Evolutionary conservation across 2,797 vertebrate genomes (phyloP).

Genomic region (Salarias fasciatus): DNA sequence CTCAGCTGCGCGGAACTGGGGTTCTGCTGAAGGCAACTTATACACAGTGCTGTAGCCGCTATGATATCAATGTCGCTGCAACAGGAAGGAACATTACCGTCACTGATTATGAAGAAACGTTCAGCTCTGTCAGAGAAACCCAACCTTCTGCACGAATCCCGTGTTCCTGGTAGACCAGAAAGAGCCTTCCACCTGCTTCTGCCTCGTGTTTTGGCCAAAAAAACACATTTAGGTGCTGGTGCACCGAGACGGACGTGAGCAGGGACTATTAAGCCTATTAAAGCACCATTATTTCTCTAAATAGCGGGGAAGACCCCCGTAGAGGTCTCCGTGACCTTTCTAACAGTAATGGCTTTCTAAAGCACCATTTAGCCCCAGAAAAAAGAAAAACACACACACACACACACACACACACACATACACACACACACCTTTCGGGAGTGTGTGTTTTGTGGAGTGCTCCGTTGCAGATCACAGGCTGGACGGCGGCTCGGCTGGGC

Average conservation of each 20-base stretch:
- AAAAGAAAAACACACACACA: background rate
- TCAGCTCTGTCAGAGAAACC: background rate
- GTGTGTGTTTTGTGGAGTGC: slow-evolving; percentile 19
- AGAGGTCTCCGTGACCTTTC: slow-evolving; percentile 11
- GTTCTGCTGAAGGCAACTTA: no score
- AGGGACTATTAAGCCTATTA: background rate
- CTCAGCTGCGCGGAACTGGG: no score
- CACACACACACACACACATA: background rate
- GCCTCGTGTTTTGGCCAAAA: background rate
- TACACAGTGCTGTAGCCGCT: no score
- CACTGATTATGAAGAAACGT: no score
- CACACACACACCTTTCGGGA: slow-evolving; percentile 8
- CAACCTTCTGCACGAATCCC: background rate
- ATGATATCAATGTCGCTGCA: no score
- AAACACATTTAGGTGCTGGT: background rate
- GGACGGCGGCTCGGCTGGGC: slow-evolving; percentile 11
- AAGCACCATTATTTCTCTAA: slow-evolving; percentile 21
- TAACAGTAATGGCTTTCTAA: slow-evolving; percentile 21
- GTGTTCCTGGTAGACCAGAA: background rate
- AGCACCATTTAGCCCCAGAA: slow-evolving; percentile 17
- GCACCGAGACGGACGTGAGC: background rate
- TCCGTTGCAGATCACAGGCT: slow-evolving; percentile 35
- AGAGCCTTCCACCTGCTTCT: background rate
- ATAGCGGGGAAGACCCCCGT: slow-evolving; percentile 9
- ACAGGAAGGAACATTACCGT: no score